These are phyloP conservation scores for Ailurus styani DNA, from an alignment of 2,113 vertebrate species.

Conservation along the genomic window DNA sequence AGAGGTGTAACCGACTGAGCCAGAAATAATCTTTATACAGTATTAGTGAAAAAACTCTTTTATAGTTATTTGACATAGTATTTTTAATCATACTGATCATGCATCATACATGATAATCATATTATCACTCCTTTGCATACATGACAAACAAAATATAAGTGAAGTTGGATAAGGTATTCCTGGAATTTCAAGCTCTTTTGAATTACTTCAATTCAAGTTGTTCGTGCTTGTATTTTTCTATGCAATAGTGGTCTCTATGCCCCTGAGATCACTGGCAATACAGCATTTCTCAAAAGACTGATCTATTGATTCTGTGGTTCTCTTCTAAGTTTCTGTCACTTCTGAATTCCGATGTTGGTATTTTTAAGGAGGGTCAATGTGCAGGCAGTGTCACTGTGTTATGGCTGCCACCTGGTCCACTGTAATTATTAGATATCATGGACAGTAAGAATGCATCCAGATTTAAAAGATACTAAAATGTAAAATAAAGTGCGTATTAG, in stretches of 20 bases:
- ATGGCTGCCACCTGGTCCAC: not conserved
- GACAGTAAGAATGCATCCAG: not conserved
- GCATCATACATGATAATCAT: not conserved
- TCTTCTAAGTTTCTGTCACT: slow-evolving; percentile 50
- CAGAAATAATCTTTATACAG: not conserved
- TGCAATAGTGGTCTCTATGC: not conserved
- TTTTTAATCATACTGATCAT: not conserved
- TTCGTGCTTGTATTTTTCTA: not conserved
- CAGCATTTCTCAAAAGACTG: not conserved
- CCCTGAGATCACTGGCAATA: not conserved
- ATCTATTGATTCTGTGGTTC: slow-evolving; percentile 48
- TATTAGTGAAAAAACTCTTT: not conserved
- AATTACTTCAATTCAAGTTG: not conserved
- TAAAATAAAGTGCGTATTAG: not conserved
- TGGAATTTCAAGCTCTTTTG: not conserved
- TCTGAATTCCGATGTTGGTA: slow-evolving; percentile 36
- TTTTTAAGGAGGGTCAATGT: slow-evolving; percentile 4
- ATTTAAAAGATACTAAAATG: slow-evolving; percentile 24
- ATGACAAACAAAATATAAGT: not conserved
- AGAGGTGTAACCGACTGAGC: too few relatives aligned
- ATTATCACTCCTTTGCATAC: not conserved
- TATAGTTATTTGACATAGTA: not conserved
- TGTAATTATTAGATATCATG: not conserved
- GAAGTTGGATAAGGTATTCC: not conserved
- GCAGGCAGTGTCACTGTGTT: not conserved